These are phyloP conservation scores for Drosophila lacicola DNA, from an alignment of 2,888 invertebrate genomes.

Conservation along the genomic window DNA sequence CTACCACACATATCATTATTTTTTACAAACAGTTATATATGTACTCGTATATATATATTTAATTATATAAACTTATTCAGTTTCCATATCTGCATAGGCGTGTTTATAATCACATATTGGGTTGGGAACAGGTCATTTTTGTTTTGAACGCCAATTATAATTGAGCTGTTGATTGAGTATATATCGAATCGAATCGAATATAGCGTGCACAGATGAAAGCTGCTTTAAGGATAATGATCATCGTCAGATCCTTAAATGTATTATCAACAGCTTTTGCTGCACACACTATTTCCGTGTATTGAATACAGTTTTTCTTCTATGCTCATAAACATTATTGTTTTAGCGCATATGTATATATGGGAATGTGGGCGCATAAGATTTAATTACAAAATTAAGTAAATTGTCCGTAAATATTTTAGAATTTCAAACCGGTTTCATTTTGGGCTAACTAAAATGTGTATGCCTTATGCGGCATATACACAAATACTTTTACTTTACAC, in stretches of 20 bases:
- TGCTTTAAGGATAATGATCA: constrained; percentile 3
- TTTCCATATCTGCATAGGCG: constrained; percentile 58
- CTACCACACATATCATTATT: constrained; percentile 25
- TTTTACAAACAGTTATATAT: constrained; percentile 43
- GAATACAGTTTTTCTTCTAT: constrained; percentile 13
- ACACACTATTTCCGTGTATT: constrained; percentile 22
- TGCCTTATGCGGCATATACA: constrained; percentile 42
- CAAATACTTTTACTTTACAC: constrained; percentile 58
- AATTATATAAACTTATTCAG: constrained; percentile 39
- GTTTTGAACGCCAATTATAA: constrained; percentile 51
- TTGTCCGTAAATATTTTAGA: constrained; percentile 72
- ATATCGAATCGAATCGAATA: constrained; percentile 22
- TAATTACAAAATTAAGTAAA: constrained; percentile 80
- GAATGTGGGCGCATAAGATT: constrained; percentile 55
- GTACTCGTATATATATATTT: constrained; percentile 30
- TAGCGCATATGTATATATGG: constrained; percentile 36
- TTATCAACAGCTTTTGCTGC: constrained; percentile 3
- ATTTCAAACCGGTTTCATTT: constrained; percentile 59
- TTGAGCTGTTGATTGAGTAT: constrained; percentile 43
- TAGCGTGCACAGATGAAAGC: constrained; percentile 7
- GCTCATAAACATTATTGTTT: constrained; percentile 16
- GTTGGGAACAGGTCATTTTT: constrained; percentile 55
- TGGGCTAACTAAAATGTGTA: constrained; percentile 56
- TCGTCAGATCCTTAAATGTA: background rate
- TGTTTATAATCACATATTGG: constrained; percentile 66